Percentiles rank a stretch among this genome's conserved stretches.
Evolutionary conservation across 2,113 vertebrate genomes (phyloP).

Genomic region (Scatophagus argus): DNA sequence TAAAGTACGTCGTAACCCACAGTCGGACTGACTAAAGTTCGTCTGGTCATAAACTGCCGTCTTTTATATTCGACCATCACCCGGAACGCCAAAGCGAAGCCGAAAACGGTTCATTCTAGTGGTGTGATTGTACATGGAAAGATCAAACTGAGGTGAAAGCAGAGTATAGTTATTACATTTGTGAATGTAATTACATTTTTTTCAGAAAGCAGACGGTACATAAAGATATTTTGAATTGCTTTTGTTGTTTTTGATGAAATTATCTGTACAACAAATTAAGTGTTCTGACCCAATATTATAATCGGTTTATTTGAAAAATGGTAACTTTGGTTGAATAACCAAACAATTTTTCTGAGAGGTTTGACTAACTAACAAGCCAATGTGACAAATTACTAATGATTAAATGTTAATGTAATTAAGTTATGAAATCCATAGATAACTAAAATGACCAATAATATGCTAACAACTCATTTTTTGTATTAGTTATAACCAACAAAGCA

Average conservation of each 20-base stretch:
- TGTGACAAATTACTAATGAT: too few relatives aligned
- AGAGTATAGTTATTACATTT: too few relatives aligned
- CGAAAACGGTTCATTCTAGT: background rate
- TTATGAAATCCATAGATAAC: background rate
- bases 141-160: too few relatives aligned
- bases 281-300: background rate
- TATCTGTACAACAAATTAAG: too few relatives aligned
- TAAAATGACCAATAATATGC: background rate
- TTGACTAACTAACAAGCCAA: background rate
- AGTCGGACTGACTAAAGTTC: background rate
- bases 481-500: background rate
- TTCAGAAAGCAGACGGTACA: background rate
- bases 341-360: background rate
- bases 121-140: too few relatives aligned
- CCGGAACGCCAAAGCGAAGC: background rate
- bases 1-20: too few relatives aligned
- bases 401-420: fast-evolving
- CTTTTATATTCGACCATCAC: background rate
- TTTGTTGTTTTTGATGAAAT: background rate
- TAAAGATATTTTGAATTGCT: background rate
- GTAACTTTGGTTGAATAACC: too few relatives aligned
- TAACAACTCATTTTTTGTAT: background rate
- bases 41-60: background rate
- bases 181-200: too few relatives aligned
- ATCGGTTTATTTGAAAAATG: background rate